Conservation (phyloP, 2,888 invertebrate species). For the Synergus gifuensis region DNA sequence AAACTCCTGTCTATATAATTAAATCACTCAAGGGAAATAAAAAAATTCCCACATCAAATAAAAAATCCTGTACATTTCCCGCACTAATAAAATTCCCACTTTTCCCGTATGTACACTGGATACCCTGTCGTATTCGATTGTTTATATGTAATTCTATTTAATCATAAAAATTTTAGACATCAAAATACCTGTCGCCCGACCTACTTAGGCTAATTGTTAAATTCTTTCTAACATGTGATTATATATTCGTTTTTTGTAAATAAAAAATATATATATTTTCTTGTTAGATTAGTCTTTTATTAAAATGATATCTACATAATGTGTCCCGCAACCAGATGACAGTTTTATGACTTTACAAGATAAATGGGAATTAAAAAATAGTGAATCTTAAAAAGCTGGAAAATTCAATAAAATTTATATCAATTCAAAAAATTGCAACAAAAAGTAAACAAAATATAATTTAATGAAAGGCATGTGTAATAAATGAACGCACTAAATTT, state of each 20-base stretch:
- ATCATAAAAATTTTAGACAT: not conserved
- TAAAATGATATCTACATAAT: not conserved
- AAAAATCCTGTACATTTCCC: too few species aligned
- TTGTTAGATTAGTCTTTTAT: slow-evolving; percentile 16
- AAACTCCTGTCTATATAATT: too few species aligned
- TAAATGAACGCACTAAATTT: slow-evolving; percentile 51
- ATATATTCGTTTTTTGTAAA: slow-evolving; percentile 21
- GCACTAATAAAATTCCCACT: too few species aligned
- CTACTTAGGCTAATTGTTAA: slow-evolving; percentile 3
- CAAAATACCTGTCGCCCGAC: not conserved
- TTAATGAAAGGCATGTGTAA: slow-evolving; percentile 28
- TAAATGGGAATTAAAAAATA: not conserved
- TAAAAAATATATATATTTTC: slow-evolving; percentile 31
- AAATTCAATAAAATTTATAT: not conserved
- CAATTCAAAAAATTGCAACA: not conserved
- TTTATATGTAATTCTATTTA: too few species aligned
- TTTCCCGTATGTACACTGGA: too few species aligned
- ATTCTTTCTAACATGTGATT: slow-evolving; percentile 9
- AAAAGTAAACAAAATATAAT: not conserved
- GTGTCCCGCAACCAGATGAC: not conserved
- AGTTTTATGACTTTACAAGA: not conserved
- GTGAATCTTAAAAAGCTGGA: not conserved
- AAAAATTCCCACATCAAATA: too few species aligned
- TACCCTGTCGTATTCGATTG: too few species aligned
- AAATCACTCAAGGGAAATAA: too few species aligned